phyloP scores from a whole-genome alignment of 2,113 vertebrate genomes.

The Oenanthe oenanthe region DNA sequence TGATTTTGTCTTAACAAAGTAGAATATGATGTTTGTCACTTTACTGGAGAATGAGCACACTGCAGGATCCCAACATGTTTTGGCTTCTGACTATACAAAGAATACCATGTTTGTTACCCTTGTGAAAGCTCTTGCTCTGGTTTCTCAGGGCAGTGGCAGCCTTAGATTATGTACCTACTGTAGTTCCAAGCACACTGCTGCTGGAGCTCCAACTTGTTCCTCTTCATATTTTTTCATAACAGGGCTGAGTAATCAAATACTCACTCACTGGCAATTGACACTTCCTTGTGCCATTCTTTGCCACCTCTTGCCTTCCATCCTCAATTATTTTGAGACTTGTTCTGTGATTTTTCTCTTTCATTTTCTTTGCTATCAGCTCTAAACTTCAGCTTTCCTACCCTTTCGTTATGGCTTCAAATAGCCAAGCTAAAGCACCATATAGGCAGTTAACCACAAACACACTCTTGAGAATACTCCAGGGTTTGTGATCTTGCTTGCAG shows the following conservation, averaged over 20 bases:
- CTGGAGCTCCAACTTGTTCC: background rate
- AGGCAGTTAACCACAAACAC: background rate
- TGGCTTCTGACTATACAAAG: background rate
- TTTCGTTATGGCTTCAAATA: background rate
- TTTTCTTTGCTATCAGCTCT: background rate
- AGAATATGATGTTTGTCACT: background rate
- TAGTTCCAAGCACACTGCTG: background rate
- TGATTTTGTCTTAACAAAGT: background rate
- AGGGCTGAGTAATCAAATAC: background rate
- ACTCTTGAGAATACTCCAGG: background rate
- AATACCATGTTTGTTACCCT: background rate
- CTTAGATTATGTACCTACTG: background rate
- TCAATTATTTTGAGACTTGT: background rate
- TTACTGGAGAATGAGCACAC: background rate
- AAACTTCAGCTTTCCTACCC: background rate
- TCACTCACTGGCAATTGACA: background rate
- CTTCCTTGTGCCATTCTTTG: background rate
- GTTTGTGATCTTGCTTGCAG: background rate
- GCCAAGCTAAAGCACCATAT: background rate
- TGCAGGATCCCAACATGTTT: background rate
- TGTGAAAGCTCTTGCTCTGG: fast-evolving
- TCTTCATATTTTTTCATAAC: background rate
- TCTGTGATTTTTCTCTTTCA: background rate
- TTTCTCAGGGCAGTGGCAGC: background rate
- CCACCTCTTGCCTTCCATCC: background rate